A percentile compares a stretch with the other conserved stretches of the same genome.
Conservation (phyloP, 2,797 vertebrate genomes). For the Rhabdophis nuchalis region DNA sequence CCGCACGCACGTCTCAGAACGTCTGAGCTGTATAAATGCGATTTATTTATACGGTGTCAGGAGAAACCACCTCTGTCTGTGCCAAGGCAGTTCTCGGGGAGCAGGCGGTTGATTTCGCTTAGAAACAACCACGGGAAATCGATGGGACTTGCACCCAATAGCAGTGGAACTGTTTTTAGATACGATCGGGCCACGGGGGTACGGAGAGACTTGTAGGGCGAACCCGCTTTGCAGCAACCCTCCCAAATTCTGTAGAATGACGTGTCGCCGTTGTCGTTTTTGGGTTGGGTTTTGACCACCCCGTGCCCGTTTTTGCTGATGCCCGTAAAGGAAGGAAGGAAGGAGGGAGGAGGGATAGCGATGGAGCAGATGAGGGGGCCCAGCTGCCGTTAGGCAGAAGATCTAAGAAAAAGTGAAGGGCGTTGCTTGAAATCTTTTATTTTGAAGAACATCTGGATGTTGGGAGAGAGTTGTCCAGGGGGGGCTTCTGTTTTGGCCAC, state of each 20-base stretch:
- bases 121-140: slow-evolving; percentile 30
- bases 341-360: too few relatives aligned
- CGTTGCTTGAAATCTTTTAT: slow-evolving; percentile 26
- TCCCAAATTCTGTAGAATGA: not conserved
- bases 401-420: slow-evolving; percentile 4
- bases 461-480: not conserved
- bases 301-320: slow-evolving; percentile 34
- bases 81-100: slow-evolving; percentile 65
- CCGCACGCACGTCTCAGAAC: slow-evolving; percentile 74
- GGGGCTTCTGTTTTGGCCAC: not conserved
- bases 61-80: slow-evolving; percentile 68
- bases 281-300: slow-evolving; percentile 35
- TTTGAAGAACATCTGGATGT: not conserved
- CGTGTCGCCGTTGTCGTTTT: not conserved
- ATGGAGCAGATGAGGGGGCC: not conserved
- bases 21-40: slow-evolving; percentile 76
- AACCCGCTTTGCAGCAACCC: not conserved
- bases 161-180: slow-evolving; percentile 63
- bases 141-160: slow-evolving; percentile 63
- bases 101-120: slow-evolving; percentile 61
- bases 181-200: slow-evolving; percentile 40
- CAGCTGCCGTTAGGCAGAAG: not conserved
- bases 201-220: not conserved
- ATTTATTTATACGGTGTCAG: slow-evolving; percentile 74
- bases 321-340: not conserved